phyloP scores from a whole-genome alignment of 2,113 vertebrate species.

The Zootoca vivipara region DNA sequence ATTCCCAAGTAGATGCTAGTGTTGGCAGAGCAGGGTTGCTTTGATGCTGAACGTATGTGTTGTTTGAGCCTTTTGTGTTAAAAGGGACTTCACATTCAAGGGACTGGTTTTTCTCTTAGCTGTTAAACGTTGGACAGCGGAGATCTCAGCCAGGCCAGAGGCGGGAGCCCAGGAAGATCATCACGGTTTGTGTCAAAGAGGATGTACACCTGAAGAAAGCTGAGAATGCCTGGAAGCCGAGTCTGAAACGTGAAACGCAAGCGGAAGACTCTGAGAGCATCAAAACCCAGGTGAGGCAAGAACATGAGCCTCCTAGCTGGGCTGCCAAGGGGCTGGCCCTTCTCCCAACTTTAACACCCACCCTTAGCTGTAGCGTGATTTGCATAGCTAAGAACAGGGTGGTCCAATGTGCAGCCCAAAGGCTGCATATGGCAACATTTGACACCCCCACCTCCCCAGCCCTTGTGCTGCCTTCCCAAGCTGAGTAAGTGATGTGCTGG shows the following conservation, averaged over 20 bases:
- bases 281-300: conserved; percentile 85
- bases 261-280: conserved; percentile 82
- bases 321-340: not conserved
- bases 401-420: no score
- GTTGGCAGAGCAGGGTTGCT: not conserved
- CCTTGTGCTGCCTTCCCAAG: no score
- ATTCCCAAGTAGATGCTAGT: not conserved
- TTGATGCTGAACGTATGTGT: not conserved
- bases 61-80: not conserved
- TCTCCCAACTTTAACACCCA: not conserved
- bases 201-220: conserved; percentile 93
- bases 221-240: conserved; percentile 95
- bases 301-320: not conserved
- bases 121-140: conserved; percentile 84
- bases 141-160: conserved; percentile 82
- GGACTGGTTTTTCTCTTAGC: conserved; percentile 75
- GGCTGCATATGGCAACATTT: no score
- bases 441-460: no score
- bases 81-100: conserved; percentile 45
- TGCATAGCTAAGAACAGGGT: not conserved
- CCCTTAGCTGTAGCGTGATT: not conserved
- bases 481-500: no score
- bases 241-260: conserved; percentile 83
- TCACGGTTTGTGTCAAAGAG: conserved; percentile 91
- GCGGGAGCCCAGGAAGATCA: conserved; percentile 93